Conservation (phyloP, 2,113 vertebrate species). For the Tonatia bakeri region DNA sequence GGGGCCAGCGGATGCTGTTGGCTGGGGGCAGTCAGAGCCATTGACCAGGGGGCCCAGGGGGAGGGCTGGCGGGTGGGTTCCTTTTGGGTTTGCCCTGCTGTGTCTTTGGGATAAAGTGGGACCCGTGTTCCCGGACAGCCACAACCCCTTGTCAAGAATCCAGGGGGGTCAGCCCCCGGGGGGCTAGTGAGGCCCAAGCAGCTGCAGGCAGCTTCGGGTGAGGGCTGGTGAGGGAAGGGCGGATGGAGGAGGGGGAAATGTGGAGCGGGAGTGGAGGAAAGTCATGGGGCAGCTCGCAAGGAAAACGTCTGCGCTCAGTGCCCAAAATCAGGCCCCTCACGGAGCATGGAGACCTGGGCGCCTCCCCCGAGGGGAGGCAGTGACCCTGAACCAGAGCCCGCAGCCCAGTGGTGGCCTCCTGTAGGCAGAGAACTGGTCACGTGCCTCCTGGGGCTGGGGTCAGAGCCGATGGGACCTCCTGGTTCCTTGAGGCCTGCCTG, state of each 20-base stretch:
- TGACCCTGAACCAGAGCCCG: background rate
- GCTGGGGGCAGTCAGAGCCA: background rate
- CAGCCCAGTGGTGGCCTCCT: background rate
- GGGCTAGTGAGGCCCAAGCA: background rate
- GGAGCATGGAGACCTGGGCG: background rate
- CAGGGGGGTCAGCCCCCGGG: background rate
- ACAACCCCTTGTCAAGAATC: background rate
- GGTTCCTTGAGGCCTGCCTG: background rate
- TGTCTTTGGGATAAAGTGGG: background rate
- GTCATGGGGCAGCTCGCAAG: no score
- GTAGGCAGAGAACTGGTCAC: background rate
- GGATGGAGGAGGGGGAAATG: background rate
- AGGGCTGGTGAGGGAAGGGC: background rate
- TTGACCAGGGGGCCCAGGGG: background rate
- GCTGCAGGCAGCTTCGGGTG: background rate
- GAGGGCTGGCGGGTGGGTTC: rapidly evolving
- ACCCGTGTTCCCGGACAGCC: background rate
- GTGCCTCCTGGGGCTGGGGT: background rate
- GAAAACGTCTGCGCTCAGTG: background rate
- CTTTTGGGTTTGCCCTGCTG: background rate
- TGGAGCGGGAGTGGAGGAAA: background rate
- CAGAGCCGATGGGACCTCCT: background rate
- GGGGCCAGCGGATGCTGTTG: rapidly evolving
- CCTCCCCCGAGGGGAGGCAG: background rate
- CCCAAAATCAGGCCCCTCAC: rapidly evolving